These are phyloP conservation scores for Catharus bicknelli DNA, from an alignment of 2,113 vertebrate species.

Conservation along the genomic window DNA sequence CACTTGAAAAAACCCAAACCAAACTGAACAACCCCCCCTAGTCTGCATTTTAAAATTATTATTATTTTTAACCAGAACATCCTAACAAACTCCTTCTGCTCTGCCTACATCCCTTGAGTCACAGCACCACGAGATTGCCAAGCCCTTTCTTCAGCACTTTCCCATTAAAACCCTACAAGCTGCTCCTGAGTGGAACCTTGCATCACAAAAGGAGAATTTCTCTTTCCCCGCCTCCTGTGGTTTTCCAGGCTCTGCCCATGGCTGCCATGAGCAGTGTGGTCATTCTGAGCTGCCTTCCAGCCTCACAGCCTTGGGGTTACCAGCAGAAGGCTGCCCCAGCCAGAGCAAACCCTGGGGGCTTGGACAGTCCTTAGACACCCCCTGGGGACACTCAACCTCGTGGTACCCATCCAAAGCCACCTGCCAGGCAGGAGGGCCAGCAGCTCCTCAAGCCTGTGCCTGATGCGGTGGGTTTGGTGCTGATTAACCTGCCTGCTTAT, in stretches of 20 bases:
- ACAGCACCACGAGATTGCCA: neutral
- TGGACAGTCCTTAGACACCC: neutral
- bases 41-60: no score
- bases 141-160: neutral
- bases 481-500: neutral
- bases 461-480: neutral
- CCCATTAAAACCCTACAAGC: neutral
- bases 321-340: neutral
- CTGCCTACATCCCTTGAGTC: neutral
- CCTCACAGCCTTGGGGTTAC: neutral
- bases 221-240: neutral
- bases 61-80: neutral
- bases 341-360: fast-evolving
- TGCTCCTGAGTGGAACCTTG: neutral
- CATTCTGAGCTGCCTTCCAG: neutral
- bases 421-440: neutral
- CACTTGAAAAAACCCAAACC: neutral
- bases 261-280: fast-evolving
- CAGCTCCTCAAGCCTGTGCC: neutral
- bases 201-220: neutral
- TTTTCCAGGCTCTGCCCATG: neutral
- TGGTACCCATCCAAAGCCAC: neutral
- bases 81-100: neutral
- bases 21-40: fast-evolving
- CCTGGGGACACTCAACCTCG: fast-evolving